phyloP scores from a whole-genome alignment of 2,888 invertebrate species.

The Epistrophella euchroma region DNA sequence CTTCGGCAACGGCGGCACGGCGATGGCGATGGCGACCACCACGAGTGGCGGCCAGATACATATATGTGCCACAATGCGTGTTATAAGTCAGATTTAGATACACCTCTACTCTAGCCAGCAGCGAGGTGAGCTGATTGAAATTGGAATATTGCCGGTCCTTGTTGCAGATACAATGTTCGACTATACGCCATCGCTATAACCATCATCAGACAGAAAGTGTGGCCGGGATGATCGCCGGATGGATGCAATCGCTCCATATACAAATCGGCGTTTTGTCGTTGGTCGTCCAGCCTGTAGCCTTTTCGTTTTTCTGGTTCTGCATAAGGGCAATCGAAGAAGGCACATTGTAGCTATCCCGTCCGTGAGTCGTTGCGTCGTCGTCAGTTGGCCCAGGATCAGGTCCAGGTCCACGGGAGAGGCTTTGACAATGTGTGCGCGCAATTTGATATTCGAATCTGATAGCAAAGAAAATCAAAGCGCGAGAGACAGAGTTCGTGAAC shows the following conservation, averaged over 20 bases:
- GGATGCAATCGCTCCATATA: constrained; percentile 75
- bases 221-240: constrained; percentile 66
- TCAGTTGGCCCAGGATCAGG: background rate
- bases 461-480: constrained; percentile 77
- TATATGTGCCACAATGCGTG: constrained; percentile 76
- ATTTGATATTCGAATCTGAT: constrained; percentile 79
- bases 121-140: constrained; percentile 76
- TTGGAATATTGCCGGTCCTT: constrained; percentile 71
- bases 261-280: constrained; percentile 75
- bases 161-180: constrained; percentile 28
- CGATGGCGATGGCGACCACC: constrained; percentile 64
- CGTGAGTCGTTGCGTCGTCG: background rate
- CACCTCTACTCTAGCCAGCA: constrained; percentile 71
- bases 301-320: constrained; percentile 53
- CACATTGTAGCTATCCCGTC: background rate
- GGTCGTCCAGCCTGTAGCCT: constrained; percentile 32
- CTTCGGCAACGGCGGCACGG: constrained; percentile 33
- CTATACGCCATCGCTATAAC: background rate
- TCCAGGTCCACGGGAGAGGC: constrained; percentile 38
- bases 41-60: constrained; percentile 53
- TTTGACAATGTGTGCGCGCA: constrained; percentile 77
- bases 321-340: constrained; percentile 60
- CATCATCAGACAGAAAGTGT: constrained; percentile 55
- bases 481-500: constrained; percentile 77
- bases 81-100: constrained; percentile 76